Base-by-base conservation (phyloP, 2,797 vertebrate genomes). In the Meda fulgida region DNA sequence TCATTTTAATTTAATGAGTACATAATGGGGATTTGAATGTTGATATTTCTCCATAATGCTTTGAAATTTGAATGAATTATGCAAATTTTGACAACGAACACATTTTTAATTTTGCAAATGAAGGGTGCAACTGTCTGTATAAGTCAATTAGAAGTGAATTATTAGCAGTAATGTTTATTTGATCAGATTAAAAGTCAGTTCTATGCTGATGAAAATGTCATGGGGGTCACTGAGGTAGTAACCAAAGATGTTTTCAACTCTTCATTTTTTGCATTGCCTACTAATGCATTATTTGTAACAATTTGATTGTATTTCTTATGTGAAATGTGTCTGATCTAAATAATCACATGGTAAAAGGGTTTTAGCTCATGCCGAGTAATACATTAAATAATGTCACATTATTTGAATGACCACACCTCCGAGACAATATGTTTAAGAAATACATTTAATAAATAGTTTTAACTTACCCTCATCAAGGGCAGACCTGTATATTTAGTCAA, bases 371-470 rank as follows among this genome's bases (percentile, higher is more conserved):
- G 23, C 23, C 5, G 8, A 78, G 13, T 36, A 55, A 55, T 3
- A 18, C 13, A n/a, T 26, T 40, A 11, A 23, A 14, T 14, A n/a
- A 36, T 78, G 8, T 48, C 23, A 36, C 19, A 60, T 8, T 60
- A 48, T 34, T 46, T 53, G 9, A 76, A 53, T 23, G 78, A 88
- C 58, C 19, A 89, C 82, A 81, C 60, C n/a, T 71, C 7, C 43
- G 36, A 81, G 81, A 86, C 72, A 86, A 58, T 51, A 78, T 43
- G 34, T 43, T 70, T 89, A 84, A 85, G 66, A 86, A 87, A 79
- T 82, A 93, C 92, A 94, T 95, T 95, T 95, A 94, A 92, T 95
- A 91, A 91, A 92, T 92, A 91, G 85, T 90, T 90, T 92, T 93
- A 88, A 93, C 92, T 91, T 89, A 26, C 92, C 90, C 92, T 92